A percentile compares a stretch with the other conserved stretches of the same genome.
These are phyloP conservation scores for Labrus mixtus DNA, from an alignment of 2,113 vertebrate genomes.

Conservation along the genomic window DNA sequence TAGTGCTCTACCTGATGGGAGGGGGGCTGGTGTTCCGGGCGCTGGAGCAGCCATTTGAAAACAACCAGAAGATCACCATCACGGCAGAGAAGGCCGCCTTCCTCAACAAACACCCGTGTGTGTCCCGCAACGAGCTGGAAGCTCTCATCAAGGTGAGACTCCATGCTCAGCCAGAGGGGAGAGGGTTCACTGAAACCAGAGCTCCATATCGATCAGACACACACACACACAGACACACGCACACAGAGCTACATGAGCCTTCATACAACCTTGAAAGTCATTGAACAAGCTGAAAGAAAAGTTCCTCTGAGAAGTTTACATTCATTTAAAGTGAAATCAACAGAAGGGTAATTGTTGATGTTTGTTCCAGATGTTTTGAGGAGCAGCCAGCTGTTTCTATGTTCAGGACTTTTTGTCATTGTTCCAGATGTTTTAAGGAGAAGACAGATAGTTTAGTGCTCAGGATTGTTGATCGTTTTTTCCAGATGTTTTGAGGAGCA, in stretches of 20 bases:
- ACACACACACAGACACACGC: conserved; percentile 1
- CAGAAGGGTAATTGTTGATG: neutral
- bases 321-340: no score
- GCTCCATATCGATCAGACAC: conserved; percentile 58
- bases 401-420: neutral
- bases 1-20: conserved; percentile 91
- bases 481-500: no score
- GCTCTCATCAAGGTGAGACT: conserved; percentile 91
- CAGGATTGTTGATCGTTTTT: no score
- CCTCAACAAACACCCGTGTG: conserved; percentile 90
- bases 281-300: conserved; percentile 7
- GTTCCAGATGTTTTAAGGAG: no score
- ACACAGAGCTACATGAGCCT: neutral
- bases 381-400: neutral
- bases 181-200: conserved; percentile 64
- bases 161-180: conserved; percentile 46
- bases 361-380: neutral
- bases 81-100: conserved; percentile 93
- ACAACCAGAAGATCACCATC: conserved; percentile 92
- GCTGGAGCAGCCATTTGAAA: conserved; percentile 94
- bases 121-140: conserved; percentile 90
- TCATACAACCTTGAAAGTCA: conserved; percentile 10
- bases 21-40: conserved; percentile 93
- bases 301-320: neutral
- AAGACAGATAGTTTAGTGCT: no score